Conservation (phyloP, 1,140 invertebrate genomes). For the Lordiphosa mommai region DNA sequence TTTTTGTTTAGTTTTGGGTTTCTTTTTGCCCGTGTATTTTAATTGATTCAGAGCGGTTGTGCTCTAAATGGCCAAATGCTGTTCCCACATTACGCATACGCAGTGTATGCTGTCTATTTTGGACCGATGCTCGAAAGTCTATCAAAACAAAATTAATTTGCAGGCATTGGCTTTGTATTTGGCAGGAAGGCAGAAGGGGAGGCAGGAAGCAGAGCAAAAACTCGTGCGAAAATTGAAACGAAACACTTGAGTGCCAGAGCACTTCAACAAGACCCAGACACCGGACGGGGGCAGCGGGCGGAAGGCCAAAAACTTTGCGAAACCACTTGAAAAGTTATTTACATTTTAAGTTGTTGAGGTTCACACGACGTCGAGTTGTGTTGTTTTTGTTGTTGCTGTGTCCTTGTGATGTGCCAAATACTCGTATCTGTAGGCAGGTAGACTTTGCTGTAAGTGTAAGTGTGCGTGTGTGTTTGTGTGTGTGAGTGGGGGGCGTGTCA, state of each 20-base stretch:
- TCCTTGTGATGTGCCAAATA: constrained; percentile 71
- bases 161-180: constrained; percentile 40
- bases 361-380: constrained; percentile 72
- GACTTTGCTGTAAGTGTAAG: background rate
- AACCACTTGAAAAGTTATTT: constrained; percentile 77
- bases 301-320: constrained; percentile 65
- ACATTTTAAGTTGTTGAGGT: constrained; percentile 78
- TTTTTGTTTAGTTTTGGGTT: constrained; percentile 1
- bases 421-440: constrained; percentile 57
- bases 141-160: constrained; percentile 76
- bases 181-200: constrained; percentile 4
- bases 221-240: constrained; percentile 71
- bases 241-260: constrained; percentile 67
- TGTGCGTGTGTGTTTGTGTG: constrained; percentile 13
- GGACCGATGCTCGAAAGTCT: constrained; percentile 56
- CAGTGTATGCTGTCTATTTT: constrained; percentile 28
- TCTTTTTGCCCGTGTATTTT: constrained; percentile 41
- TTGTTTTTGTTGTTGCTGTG: constrained; percentile 27
- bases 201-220: constrained; percentile 7
- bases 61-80: constrained; percentile 48
- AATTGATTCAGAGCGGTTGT: constrained; percentile 56
- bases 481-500: constrained; percentile 44
- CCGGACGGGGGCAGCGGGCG: background rate
- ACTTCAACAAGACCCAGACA: constrained; percentile 43
- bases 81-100: constrained; percentile 49